These are phyloP conservation scores for Delphinus delphis DNA, from an alignment of 2,113 vertebrate species.

Conservation along the genomic window DNA sequence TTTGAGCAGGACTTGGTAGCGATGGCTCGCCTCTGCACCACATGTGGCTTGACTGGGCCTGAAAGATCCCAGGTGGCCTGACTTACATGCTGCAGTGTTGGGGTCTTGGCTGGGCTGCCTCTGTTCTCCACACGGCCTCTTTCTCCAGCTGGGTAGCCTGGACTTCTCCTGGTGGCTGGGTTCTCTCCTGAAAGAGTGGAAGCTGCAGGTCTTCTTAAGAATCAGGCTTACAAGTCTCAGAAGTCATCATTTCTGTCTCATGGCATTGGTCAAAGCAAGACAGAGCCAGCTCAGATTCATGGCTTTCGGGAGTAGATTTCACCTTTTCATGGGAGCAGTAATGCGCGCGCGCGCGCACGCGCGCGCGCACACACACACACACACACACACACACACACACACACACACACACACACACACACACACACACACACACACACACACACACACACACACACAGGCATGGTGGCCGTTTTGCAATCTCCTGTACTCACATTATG, in stretches of 20 bases:
- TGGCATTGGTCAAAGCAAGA: not conserved
- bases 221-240: not conserved
- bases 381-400: fast-evolving
- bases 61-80: not conserved
- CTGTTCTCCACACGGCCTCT: not conserved
- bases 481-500: not conserved
- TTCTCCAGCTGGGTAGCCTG: not conserved
- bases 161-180: not conserved
- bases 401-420: fast-evolving
- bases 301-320: too few relatives aligned
- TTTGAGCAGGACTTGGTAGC: not conserved
- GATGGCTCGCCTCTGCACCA: not conserved
- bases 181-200: not conserved
- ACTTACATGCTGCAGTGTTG: fast-evolving
- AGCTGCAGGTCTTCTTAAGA: not conserved
- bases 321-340: not conserved
- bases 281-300: not conserved
- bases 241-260: not conserved
- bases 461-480: not conserved
- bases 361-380: too few relatives aligned
- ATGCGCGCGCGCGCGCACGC: fast-evolving
- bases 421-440: fast-evolving
- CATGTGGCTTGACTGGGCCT: not conserved
- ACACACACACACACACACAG: fast-evolving
- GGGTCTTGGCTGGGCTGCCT: fast-evolving